A percentile compares a stretch with the other conserved stretches of the same genome.
phyloP scores from a whole-genome alignment of 2,113 vertebrate genomes.

The Triplophysa rosa region DNA sequence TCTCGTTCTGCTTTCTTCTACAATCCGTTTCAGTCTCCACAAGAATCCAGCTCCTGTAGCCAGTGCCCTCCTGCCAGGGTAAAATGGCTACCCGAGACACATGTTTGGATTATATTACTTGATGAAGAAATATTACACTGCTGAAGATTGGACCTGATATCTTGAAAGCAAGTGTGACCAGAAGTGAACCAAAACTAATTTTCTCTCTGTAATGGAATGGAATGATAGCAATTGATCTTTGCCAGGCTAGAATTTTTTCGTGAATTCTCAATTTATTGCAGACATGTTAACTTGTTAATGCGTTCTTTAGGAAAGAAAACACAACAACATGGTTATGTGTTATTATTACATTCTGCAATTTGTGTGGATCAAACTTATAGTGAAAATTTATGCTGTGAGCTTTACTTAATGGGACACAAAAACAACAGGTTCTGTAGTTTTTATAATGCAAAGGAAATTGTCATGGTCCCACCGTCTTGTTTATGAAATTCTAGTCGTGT shows the following conservation, averaged over 20 bases:
- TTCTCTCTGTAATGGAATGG: conserved; percentile 7
- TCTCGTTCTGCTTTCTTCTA: background rate
- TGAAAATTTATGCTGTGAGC: no score
- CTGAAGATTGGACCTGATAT: conserved; percentile 37
- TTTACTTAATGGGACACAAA: no score
- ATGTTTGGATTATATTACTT: conserved; percentile 28
- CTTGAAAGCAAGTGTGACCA: background rate
- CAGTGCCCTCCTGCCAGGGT: background rate
- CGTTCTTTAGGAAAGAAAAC: no score
- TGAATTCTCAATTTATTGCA: background rate
- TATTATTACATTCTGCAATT: no score
- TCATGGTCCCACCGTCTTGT: no score
- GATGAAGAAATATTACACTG: conserved; percentile 20
- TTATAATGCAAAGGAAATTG: no score
- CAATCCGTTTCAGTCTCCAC: background rate
- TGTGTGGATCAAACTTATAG: no score
- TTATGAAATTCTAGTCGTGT: no score
- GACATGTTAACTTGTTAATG: background rate
- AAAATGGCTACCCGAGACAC: conserved; percentile 8
- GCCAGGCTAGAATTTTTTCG: no score
- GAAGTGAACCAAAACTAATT: background rate
- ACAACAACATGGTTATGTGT: no score
- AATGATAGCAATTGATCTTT: background rate
- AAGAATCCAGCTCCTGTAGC: background rate
- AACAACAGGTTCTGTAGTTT: no score